Conservation (phyloP, 2,113 vertebrate species). For the Microcebus ravelobensis region DNA sequence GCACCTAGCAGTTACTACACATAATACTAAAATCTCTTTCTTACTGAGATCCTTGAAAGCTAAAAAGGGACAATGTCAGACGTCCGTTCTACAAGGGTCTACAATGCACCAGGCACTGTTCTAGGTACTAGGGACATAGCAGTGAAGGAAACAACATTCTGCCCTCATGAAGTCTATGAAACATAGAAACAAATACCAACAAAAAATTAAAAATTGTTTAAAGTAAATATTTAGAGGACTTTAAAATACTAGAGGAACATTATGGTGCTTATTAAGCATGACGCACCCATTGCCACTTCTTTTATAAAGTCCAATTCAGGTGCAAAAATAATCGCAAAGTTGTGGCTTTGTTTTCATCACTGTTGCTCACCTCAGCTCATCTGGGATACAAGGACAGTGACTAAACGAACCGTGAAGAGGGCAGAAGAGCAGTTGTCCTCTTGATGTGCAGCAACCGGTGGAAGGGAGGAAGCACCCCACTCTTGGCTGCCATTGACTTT, state of each 20-base stretch:
- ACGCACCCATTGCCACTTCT: neutral
- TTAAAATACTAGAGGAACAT: neutral
- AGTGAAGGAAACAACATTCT: slow-evolving; percentile 1
- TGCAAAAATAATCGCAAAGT: neutral
- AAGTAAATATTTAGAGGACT: neutral
- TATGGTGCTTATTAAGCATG: neutral
- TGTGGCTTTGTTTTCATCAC: neutral
- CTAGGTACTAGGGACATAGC: neutral
- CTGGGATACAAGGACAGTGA: neutral
- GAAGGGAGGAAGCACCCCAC: neutral
- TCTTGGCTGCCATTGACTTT: neutral
- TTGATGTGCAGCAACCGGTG: neutral
- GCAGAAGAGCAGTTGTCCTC: neutral
- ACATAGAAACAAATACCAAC: neutral
- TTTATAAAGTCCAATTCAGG: neutral
- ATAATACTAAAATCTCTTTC: neutral
- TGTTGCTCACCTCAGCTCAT: neutral
- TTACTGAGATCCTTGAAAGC: neutral
- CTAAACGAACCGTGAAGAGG: neutral
- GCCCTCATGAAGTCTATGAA: neutral
- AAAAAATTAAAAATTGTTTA: neutral
- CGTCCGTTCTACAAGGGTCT: neutral
- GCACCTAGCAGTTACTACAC: neutral
- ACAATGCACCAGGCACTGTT: neutral
- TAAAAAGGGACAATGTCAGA: neutral